Base-by-base conservation (phyloP, 2,888 invertebrate species). In the Tanaodytes sp. region DNA sequence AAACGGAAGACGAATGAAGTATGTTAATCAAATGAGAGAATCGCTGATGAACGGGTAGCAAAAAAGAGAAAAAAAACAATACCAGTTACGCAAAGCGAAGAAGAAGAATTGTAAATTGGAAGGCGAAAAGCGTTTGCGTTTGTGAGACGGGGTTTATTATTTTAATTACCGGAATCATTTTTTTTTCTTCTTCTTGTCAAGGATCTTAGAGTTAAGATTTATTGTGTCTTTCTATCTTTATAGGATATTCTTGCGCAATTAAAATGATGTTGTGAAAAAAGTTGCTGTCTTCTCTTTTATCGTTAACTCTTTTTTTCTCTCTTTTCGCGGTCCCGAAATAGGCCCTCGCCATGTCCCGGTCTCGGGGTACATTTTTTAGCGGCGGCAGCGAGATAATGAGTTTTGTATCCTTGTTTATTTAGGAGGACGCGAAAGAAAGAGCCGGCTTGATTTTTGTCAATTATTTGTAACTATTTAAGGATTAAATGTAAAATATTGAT, bases 161-260 rank as follows among this genome's bases (percentile, higher is more conserved):
- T 64, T 57, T 39, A 46, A 45, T 51, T 45, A 39, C 33, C 40
- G 11, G 27, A 46, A n/a, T 49, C 16, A 27, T 57, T 58, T 30
- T 46, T 58, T 52, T 58, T 27, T 30, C 37, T 57, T 31, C 39
- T 58, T 51, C 45, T 23, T 30, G n/a, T n/a, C 45, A 39, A 58
- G 6, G 27, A 51, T 12, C 39, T 46, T 52, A 52, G 46, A 18
- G 16, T 46, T 65, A 52, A 65, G 52, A 27, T 52, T 65, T 65
- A 58, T 58, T 65, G 65, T 65, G 40, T 65, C 65, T 65, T 65
- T 65, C 65, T 65, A 65, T 58, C 58, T 58, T 65, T 58, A 58
- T 58, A 65, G 52, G 57, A 51, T 57, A 57, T 64, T 57, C 57
- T 57, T 64, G 51, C 64, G 51, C 51, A 64, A 64, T 57, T 64